These are phyloP conservation scores for Labrus mixtus DNA, from an alignment of 2,113 vertebrate species.

Conservation along the genomic window DNA sequence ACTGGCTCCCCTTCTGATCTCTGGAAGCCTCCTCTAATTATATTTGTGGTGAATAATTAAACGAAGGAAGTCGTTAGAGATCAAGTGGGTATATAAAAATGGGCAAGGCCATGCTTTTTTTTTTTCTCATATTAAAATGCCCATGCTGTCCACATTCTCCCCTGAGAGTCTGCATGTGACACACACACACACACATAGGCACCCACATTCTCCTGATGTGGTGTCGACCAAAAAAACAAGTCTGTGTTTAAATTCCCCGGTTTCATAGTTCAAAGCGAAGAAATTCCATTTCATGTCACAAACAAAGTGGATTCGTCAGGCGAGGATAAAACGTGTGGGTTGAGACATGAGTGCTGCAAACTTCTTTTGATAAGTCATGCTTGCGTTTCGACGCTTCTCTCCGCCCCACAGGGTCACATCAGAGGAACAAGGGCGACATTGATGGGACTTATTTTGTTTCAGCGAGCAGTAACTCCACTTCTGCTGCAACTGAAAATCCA, in stretches of 20 bases:
- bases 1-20: neutral
- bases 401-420: constrained; percentile 41
- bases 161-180: constrained; percentile 22
- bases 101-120: constrained; percentile 25
- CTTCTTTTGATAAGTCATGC: constrained; percentile 56
- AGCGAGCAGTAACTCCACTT: constrained; percentile 4
- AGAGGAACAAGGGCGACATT: constrained; percentile 44
- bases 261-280: constrained; percentile 56
- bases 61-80: constrained; percentile 42
- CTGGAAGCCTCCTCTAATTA: constrained; percentile 34
- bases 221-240: constrained; percentile 17
- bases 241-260: constrained; percentile 46
- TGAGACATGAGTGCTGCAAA: constrained; percentile 44
- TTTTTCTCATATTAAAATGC: constrained; percentile 32
- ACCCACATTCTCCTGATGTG: constrained; percentile 22
- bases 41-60: constrained; percentile 44
- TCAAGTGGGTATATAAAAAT: constrained; percentile 37
- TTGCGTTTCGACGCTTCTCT: constrained; percentile 33
- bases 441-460: constrained; percentile 31
- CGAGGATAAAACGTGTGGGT: constrained; percentile 36
- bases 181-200: constrained; percentile 2
- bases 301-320: constrained; percentile 51
- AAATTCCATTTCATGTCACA: constrained; percentile 48
- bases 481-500: neutral
- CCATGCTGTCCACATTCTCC: constrained; percentile 41